Base-by-base conservation (phyloP, 2,888 invertebrate species). In the Trachelus tabidus region DNA sequence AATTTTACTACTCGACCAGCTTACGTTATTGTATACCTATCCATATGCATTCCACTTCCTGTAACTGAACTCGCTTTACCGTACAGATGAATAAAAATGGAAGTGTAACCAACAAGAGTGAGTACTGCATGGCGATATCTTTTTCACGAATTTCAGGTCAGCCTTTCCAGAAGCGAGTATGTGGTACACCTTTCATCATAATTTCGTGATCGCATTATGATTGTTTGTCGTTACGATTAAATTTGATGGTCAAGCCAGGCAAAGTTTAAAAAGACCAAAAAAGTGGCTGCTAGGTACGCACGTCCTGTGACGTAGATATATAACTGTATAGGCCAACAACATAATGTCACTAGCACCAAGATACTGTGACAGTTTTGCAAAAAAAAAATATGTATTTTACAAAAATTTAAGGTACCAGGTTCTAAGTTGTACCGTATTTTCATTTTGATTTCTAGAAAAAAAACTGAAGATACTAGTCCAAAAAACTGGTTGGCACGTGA, bases 91-190 rank as follows among this genome's bases (percentile, higher is more conserved):
- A 56, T 23, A 56, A 56, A 56, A 56, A 56, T 56, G 56, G 56
- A 56, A 56, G 56, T 56, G 56, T 56, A 56, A 56, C 56, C 56
- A 15, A 9, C 56, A 56, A 56, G 56, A 56, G 56, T 56, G 23
- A 56, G 23, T 23, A 56, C 23, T 56, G 56, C 0, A 37, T 34
- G 34, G 74, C 78, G 77, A 81, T 81, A 79, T 79, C 77, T 81
- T 81, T 76, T 79, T 80, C 77, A 78, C 76, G 79, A 79, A 79
- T 82, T 82, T 80, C 79, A 81, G 82, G 82, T 79, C 82, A 82
- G 77, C 77, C 81, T 82, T 82, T 82, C 81, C 81, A 79, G 77
- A 77, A 76, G 69, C 81, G 82, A 77, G 77, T 79, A 82, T 78
- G 79, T 82, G 79, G 82, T 79, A 81, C 82, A 76, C 69, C 31